These are phyloP conservation scores for Microtus obscurus DNA, from an alignment of 2,797 vertebrate species.

Conservation along the genomic window DNA sequence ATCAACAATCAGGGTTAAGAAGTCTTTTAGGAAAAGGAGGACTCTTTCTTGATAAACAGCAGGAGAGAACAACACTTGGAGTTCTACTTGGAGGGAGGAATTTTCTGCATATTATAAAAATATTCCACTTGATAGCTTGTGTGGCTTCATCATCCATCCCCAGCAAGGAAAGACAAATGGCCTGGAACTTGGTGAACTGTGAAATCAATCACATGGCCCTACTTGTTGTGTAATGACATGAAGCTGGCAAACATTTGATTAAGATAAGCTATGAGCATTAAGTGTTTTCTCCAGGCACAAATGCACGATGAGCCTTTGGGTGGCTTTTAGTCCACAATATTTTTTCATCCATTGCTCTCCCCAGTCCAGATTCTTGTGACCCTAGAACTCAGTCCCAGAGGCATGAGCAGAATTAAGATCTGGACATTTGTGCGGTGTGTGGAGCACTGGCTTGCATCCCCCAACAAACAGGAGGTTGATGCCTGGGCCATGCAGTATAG, in stretches of 20 bases:
- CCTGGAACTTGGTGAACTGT: not conserved
- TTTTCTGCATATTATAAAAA: conserved; percentile 32
- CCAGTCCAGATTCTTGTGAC: not conserved
- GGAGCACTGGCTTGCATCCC: not conserved
- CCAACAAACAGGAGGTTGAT: not conserved
- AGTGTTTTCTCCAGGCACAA: not conserved
- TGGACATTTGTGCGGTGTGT: not conserved
- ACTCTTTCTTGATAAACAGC: not conserved
- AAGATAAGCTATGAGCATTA: not conserved
- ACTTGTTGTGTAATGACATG: not conserved
- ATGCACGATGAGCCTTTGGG: not conserved
- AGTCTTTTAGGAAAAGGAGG: not conserved
- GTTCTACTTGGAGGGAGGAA: not conserved
- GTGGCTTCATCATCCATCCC: not conserved
- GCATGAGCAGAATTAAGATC: not conserved
- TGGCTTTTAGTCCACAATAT: not conserved
- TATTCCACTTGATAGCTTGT: not conserved
- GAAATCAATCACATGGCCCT: not conserved
- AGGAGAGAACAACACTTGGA: not conserved
- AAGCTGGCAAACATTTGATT: not conserved
- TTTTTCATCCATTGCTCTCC: not conserved
- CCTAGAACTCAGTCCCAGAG: not conserved
- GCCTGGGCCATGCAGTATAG: not conserved
- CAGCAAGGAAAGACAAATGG: not conserved
- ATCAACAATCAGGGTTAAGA: not conserved